Evolutionary conservation across 2,113 vertebrate genomes (phyloP).

Genomic region (Circaetus gallicus): DNA sequence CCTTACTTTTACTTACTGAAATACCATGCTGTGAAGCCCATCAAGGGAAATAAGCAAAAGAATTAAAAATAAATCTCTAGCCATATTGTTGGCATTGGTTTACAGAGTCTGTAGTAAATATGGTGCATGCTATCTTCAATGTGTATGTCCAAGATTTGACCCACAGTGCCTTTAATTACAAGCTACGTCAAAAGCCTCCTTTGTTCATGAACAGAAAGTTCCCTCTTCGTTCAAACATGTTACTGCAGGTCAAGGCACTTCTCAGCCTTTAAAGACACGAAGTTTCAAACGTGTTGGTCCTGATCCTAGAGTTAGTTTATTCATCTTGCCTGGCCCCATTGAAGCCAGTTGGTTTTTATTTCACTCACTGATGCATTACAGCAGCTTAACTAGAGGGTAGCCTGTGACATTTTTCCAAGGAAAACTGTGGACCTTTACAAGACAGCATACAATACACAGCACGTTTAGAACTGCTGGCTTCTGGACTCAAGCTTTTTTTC

Average conservation of each 20-base stretch:
- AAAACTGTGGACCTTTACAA: background rate
- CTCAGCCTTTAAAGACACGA: background rate
- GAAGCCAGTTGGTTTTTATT: background rate
- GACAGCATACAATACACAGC: background rate
- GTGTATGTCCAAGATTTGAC: background rate
- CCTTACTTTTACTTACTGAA: background rate
- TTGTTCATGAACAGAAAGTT: background rate
- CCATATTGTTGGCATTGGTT: background rate
- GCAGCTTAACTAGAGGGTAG: background rate
- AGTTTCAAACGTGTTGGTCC: background rate
- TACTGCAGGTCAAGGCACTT: slow-evolving; percentile 22
- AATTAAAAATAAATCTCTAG: background rate
- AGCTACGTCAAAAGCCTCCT: slow-evolving; percentile 3
- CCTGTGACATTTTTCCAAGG: background rate
- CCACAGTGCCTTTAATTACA: background rate
- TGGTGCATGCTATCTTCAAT: background rate
- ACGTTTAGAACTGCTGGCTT: background rate
- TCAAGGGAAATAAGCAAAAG: background rate
- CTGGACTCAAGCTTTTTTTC: background rate
- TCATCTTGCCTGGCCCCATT: background rate
- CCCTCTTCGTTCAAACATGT: background rate
- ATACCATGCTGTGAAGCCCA: background rate
- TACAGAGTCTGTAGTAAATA: background rate
- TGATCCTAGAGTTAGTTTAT: background rate
- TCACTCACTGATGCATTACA: background rate